These are phyloP conservation scores for Dasyurus viverrinus DNA, from an alignment of 2,113 vertebrate genomes.

Conservation along the genomic window DNA sequence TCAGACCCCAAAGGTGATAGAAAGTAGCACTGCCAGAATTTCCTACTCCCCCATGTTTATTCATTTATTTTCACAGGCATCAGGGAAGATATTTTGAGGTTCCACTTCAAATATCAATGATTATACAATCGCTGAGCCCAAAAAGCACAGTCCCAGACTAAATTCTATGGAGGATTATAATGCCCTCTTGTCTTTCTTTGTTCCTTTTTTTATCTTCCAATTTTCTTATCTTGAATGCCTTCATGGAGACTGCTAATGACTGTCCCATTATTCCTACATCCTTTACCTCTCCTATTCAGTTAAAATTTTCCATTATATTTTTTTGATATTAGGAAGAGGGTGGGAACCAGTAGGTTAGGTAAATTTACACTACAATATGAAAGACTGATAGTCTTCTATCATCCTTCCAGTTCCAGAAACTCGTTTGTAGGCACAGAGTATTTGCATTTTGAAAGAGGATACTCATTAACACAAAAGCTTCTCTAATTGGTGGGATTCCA, in stretches of 20 bases:
- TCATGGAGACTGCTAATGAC: not conserved
- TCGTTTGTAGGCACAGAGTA: slow-evolving; percentile 23
- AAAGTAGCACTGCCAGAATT: not conserved
- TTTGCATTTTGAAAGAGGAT: slow-evolving; percentile 44
- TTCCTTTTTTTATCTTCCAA: not conserved
- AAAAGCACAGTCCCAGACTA: too few species aligned
- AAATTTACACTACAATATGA: slow-evolving; percentile 40
- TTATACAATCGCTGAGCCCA: too few species aligned
- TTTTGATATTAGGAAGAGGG: not conserved
- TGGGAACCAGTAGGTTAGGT: not conserved
- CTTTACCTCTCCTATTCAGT: not conserved
- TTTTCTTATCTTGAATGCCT: not conserved
- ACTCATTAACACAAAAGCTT: not conserved
- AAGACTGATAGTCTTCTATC: not conserved
- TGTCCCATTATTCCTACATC: not conserved
- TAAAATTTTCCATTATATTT: not conserved
- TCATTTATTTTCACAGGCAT: not conserved
- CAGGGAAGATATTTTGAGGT: not conserved
- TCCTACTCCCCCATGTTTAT: not conserved
- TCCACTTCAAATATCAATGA: not conserved
- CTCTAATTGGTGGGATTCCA: slow-evolving; percentile 29
- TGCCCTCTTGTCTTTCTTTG: not conserved
- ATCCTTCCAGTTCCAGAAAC: not conserved
- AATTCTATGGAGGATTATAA: too few species aligned
- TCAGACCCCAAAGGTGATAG: not conserved